These are phyloP conservation scores for Acanthisitta chloris DNA, from an alignment of 2,113 vertebrate genomes.

Conservation along the genomic window DNA sequence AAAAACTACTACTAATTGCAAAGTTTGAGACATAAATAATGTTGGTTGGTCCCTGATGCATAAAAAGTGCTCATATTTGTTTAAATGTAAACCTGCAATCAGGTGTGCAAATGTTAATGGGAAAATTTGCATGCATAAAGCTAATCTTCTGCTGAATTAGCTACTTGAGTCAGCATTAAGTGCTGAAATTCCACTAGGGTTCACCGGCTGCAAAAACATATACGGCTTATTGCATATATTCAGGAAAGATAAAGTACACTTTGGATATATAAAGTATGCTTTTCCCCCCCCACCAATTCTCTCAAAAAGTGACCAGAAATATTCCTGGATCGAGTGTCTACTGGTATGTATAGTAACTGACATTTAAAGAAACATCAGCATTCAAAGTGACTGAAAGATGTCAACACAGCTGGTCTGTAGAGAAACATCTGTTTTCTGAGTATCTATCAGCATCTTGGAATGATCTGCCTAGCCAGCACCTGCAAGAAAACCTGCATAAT, in stretches of 20 bases:
- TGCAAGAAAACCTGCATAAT: not conserved
- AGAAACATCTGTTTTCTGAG: not conserved
- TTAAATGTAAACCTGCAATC: constrained; percentile 13
- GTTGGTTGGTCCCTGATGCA: not conserved
- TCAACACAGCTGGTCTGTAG: not conserved
- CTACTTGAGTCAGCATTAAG: not conserved
- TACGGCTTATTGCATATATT: not conserved
- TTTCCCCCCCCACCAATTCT: too few relatives aligned
- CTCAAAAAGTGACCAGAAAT: not conserved
- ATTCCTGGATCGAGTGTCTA: not conserved
- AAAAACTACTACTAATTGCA: not conserved
- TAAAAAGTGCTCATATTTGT: not conserved
- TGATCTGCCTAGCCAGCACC: not conserved
- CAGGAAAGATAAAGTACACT: not conserved
- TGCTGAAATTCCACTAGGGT: not conserved
- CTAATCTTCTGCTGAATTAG: not conserved
- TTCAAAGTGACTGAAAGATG: not conserved
- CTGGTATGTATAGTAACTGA: not conserved
- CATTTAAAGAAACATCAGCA: not conserved
- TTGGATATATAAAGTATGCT: too few relatives aligned
- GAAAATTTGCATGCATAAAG: not conserved
- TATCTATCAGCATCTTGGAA: not conserved
- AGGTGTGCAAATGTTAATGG: not conserved
- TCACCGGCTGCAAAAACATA: not conserved
- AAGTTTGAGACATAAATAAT: not conserved